Percentiles rank a stretch among this genome's conserved stretches.
phyloP scores from a whole-genome alignment of 1,140 invertebrate species.

The Drosophila tsacasi region DNA sequence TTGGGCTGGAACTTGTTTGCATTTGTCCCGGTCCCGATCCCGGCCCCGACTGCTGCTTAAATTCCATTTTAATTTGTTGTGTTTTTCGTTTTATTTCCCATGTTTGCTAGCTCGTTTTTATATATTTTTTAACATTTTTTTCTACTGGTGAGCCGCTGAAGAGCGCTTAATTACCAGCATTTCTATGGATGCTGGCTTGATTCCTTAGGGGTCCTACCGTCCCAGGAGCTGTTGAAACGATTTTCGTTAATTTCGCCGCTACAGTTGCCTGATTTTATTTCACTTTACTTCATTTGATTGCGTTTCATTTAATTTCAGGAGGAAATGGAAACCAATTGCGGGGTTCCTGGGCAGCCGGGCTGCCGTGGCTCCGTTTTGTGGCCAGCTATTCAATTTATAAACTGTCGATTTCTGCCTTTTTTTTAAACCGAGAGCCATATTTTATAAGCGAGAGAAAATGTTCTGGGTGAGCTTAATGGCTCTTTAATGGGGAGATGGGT shows the following conservation, averaged over 20 bases:
- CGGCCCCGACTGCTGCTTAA: constrained; percentile 46
- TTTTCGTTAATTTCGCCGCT: constrained; percentile 63
- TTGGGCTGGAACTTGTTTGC: constrained; percentile 54
- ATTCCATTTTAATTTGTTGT: constrained; percentile 80
- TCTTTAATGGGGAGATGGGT: constrained; percentile 13
- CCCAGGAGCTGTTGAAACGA: constrained; percentile 58
- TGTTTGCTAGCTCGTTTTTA: constrained; percentile 25
- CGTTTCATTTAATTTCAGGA: constrained; percentile 54
- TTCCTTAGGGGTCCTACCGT: constrained; percentile 6
- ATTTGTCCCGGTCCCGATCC: constrained; percentile 25
- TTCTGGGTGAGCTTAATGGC: background rate
- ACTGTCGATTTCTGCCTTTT: constrained; percentile 34
- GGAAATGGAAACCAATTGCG: constrained; percentile 46
- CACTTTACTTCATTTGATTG: constrained; percentile 49
- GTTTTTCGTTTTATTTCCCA: constrained; percentile 49
- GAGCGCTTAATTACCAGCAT: constrained; percentile 80
- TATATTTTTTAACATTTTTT: constrained; percentile 31
- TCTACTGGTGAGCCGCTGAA: constrained; percentile 40
- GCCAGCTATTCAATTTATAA: constrained; percentile 48
- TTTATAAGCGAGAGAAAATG: background rate
- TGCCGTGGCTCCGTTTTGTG: constrained; percentile 28
- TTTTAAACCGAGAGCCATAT: background rate
- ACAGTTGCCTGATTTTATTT: constrained; percentile 51
- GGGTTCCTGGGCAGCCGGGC: constrained; percentile 1
- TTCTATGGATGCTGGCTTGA: constrained; percentile 44